phyloP scores from a whole-genome alignment of 2,888 invertebrate species.

The Cryptosula pallasiana region DNA sequence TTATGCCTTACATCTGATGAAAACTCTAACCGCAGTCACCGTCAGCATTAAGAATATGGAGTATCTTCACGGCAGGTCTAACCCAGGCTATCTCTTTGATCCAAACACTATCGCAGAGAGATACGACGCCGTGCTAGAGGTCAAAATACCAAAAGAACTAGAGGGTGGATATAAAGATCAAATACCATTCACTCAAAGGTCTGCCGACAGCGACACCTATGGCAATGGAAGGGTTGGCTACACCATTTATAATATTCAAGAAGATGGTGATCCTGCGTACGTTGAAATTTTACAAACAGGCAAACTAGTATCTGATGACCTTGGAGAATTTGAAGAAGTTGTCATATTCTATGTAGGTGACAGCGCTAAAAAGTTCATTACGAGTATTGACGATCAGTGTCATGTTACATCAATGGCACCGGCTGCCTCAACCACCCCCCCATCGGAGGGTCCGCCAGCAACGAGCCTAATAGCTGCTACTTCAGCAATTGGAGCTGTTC shows the following conservation, averaged over 20 bases:
- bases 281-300: neutral
- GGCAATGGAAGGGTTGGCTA: conserved; percentile 6
- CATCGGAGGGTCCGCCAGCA: neutral
- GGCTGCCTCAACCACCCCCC: neutral
- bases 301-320: neutral
- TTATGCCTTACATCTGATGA: conserved; percentile 8
- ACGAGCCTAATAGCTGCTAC: neutral
- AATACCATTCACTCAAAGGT: neutral
- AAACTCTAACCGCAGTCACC: neutral
- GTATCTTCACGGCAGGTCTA: neutral
- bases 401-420: neutral
- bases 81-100: neutral
- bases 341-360: neutral
- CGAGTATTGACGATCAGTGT: neutral
- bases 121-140: neutral
- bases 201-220: neutral
- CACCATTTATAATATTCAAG: neutral
- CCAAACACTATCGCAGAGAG: neutral
- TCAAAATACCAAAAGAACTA: neutral
- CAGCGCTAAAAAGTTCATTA: too few relatives aligned
- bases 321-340: neutral
- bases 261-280: neutral
- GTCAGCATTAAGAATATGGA: neutral
- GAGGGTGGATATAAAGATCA: neutral
- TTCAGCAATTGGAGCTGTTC: neutral